Conservation (phyloP, 2,797 vertebrate genomes). For the Hypotaenidia philippensis region DNA sequence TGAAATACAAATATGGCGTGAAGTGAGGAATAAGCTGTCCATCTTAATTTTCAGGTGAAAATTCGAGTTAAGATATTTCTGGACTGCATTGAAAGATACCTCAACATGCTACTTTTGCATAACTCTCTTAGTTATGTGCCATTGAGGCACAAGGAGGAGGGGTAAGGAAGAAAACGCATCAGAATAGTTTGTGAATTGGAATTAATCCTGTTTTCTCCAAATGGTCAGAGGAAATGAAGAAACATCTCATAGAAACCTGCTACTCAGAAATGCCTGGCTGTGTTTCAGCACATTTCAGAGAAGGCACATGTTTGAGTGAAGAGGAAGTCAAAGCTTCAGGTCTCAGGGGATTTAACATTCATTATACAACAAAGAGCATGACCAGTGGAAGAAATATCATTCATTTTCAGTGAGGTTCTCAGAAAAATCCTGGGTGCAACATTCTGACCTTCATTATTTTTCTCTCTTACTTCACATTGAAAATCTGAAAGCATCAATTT, state of each 20-base stretch:
- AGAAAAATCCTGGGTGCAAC: neutral
- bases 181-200: neutral
- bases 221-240: neutral
- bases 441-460: neutral
- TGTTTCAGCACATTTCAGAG: neutral
- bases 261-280: neutral
- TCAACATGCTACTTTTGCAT: neutral
- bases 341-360: neutral
- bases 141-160: no score
- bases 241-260: neutral
- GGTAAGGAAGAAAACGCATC: neutral
- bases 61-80: no score
- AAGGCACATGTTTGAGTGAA: neutral
- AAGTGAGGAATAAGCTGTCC: no score
- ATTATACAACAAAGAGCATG: neutral
- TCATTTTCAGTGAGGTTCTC: neutral
- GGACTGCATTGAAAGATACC: neutral
- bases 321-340: neutral
- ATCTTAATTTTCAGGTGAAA: no score
- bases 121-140: neutral
- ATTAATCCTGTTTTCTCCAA: neutral
- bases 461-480: neutral
- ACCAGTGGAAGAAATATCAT: no score
- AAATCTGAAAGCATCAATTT: neutral
- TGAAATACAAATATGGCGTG: no score